phyloP scores from a whole-genome alignment of 2,797 vertebrate genomes.

The Salarias fasciatus region DNA sequence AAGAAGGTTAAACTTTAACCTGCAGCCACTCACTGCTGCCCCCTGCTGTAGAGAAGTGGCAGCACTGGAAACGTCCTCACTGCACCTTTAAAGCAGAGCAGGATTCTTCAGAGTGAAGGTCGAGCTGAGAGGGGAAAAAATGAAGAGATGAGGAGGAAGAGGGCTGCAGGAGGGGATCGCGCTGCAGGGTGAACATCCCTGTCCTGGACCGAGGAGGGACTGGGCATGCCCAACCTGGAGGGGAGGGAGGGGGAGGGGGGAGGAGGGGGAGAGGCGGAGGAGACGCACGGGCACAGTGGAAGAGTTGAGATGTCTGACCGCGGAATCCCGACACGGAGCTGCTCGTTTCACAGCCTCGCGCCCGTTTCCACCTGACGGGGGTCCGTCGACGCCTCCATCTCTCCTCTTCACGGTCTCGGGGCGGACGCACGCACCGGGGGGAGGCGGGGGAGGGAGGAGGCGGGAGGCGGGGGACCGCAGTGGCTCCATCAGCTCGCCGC shows the following conservation, averaged over 20 bases:
- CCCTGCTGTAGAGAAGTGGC: no score
- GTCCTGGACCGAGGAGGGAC: conserved; percentile 49
- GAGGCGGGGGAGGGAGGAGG: conserved; percentile 1
- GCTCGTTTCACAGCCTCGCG: conserved; percentile 52
- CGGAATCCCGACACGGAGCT: conserved; percentile 39
- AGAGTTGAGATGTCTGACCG: conserved; percentile 51
- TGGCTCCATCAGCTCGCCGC: conserved; percentile 45
- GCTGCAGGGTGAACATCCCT: no score
- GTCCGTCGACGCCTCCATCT: not conserved
- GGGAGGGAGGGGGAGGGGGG: conserved; percentile 23
- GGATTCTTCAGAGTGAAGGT: no score
- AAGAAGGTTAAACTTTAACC: no score
- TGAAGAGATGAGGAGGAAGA: no score
- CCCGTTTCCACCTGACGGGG: conserved; percentile 45
- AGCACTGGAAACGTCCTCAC: no score
- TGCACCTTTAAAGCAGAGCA: no score
- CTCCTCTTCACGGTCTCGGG: not conserved
- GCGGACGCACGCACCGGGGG: conserved; percentile 1
- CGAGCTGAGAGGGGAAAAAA: no score
- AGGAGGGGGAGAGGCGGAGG: conserved; percentile 12
- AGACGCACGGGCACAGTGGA: not conserved
- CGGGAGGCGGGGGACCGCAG: conserved; percentile 66
- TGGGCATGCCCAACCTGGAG: conserved; percentile 70
- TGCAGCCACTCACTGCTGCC: no score
- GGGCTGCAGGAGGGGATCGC: no score